These are phyloP conservation scores for Agonopterix arenella DNA, from an alignment of 2,888 invertebrate species.

Conservation along the genomic window DNA sequence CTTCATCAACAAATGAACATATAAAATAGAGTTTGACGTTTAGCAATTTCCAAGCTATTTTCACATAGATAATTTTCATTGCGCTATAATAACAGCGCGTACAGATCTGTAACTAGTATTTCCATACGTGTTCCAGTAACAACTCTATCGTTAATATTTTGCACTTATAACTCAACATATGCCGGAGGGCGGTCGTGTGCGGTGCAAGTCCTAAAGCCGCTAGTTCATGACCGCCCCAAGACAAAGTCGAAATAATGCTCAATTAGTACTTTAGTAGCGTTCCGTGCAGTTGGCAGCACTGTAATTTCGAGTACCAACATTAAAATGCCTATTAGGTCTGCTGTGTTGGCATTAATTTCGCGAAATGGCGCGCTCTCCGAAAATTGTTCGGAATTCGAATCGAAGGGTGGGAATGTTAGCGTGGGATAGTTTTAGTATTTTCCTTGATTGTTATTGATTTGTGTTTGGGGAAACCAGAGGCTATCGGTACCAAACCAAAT, in stretches of 20 bases:
- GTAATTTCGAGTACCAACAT: constrained; percentile 9
- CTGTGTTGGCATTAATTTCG: constrained; percentile 7
- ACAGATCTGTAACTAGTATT: too few relatives aligned
- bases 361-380: constrained; percentile 4
- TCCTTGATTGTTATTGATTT: background rate
- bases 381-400: background rate
- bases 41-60: too few relatives aligned
- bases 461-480: too few relatives aligned
- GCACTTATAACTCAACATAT: background rate
- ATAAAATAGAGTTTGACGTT: too few relatives aligned
- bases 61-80: too few relatives aligned
- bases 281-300: constrained; percentile 20
- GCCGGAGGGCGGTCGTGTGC: constrained; percentile 26
- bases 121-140: too few relatives aligned
- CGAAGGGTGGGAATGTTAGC: constrained; percentile 2
- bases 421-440: constrained; percentile 5
- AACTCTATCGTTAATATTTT: background rate
- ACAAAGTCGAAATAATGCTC: constrained; percentile 32
- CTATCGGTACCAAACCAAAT: too few relatives aligned
- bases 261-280: constrained; percentile 30
- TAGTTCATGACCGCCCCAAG: constrained; percentile 49
- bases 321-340: constrained; percentile 5
- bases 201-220: constrained; percentile 15
- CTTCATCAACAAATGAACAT: too few relatives aligned
- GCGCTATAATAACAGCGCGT: too few relatives aligned